Conservation (phyloP, 2,113 vertebrate species). For the Procavia capensis region DNA sequence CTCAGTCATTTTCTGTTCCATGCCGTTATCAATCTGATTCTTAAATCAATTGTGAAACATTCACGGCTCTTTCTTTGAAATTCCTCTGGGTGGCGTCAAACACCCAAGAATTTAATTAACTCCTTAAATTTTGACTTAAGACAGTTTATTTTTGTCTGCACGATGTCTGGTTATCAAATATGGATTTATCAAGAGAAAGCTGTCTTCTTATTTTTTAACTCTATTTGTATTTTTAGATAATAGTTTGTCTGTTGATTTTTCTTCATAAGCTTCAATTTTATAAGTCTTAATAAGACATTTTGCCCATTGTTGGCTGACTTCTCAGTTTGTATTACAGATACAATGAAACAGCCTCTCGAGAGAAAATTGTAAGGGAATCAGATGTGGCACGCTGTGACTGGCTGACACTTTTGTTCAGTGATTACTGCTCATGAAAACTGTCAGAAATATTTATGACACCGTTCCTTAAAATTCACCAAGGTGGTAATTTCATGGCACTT, state of each 20-base stretch:
- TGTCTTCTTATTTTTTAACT: conserved; percentile 38
- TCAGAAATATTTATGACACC: conserved; percentile 42
- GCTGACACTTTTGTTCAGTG: conserved; percentile 26
- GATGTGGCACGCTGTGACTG: background rate
- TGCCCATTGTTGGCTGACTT: background rate
- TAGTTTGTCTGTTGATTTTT: conserved; percentile 75
- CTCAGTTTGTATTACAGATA: background rate
- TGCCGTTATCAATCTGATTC: conserved; percentile 58
- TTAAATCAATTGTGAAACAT: conserved; percentile 60
- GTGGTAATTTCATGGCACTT: conserved; percentile 48
- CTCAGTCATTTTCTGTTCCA: conserved; percentile 48
- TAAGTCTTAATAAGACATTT: background rate
- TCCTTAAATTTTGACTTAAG: conserved; percentile 70
- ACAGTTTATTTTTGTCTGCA: conserved; percentile 64
- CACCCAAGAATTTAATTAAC: conserved; percentile 69
- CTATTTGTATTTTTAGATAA: conserved; percentile 71
- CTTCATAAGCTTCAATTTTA: background rate
- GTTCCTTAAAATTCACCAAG: conserved; percentile 50
- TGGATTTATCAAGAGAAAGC: conserved; percentile 65
- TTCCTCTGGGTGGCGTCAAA: conserved; percentile 62
- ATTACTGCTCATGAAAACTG: conserved; percentile 15
- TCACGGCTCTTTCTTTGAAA: conserved; percentile 22
- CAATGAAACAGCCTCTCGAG: background rate
- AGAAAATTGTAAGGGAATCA: conserved; percentile 2
- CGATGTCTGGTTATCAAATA: conserved; percentile 68